Evolutionary conservation across 30 jellyfish, hydroid and myxozoan species (phyloP).

Genomic region (Rhopilema esculentum): DNA sequence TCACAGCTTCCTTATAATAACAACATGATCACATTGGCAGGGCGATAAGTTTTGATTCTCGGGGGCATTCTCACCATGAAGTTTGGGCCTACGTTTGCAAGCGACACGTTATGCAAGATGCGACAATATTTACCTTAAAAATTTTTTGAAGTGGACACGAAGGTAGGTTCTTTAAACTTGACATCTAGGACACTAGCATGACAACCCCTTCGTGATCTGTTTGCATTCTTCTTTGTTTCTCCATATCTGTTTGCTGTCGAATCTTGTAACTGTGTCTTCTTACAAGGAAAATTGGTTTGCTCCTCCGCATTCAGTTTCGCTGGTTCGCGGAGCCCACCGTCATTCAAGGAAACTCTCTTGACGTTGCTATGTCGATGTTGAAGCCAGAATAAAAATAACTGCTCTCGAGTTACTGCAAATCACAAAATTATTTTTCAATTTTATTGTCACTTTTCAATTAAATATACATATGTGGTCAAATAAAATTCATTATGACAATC

Average conservation of each 20-base stretch:
- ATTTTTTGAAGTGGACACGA: neutral
- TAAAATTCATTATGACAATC: too few relatives aligned
- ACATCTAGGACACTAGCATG: neutral
- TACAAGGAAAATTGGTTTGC: neutral
- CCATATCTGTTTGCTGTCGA: neutral
- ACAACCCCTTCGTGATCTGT: neutral
- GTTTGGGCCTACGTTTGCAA: neutral
- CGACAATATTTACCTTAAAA: neutral
- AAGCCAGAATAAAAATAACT: too few relatives aligned
- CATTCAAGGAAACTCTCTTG: too few relatives aligned
- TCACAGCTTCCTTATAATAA: neutral
- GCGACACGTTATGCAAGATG: neutral
- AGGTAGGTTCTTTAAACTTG: neutral
- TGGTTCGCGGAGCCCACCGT: too few relatives aligned
- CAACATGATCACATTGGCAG: neutral
- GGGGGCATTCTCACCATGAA: neutral
- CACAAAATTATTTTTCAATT: too few relatives aligned
- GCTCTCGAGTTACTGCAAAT: too few relatives aligned
- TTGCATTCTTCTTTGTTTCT: neutral
- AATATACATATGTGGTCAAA: too few relatives aligned
- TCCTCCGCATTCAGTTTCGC: neutral
- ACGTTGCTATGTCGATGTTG: too few relatives aligned
- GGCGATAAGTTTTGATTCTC: neutral
- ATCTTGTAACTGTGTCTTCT: neutral
- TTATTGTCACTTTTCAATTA: too few relatives aligned